Base-by-base conservation (phyloP, 2,797 vertebrate genomes). In the Fundulus diaphanus region DNA sequence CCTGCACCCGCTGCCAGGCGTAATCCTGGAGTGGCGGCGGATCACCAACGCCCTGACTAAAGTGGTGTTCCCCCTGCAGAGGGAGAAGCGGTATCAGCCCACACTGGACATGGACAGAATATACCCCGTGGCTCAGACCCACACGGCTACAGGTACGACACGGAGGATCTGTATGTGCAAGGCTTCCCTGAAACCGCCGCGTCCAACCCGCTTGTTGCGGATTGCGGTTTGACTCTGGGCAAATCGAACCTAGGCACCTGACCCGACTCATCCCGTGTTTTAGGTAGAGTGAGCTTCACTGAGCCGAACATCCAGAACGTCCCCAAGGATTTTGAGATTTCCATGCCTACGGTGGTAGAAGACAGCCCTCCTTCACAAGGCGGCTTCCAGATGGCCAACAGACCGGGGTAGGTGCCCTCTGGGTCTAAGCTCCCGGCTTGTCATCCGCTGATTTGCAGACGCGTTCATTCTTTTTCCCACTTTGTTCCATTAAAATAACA, bases 231-330 rank as follows among this genome's bases (percentile, higher is more conserved):
- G 40, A 18, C 37, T 27, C 67, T 8, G 27, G 51, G 13, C 71
- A 57, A 51, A 48, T 42, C 13, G 15, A 57, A 46, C 65, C 18
- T 33, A 7, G 72, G 15, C 3, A 54, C 16, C 7, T 84, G 11
- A 87, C 37, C 12, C 16, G 0, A 15, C 12, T 76, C 15, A 31
- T 84, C 82, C 33, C 80, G n/a, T 65, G 78, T 12, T 70, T n/a
- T 66, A 99, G 98, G 98, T 65, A 93, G 98, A 79, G 95, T 99
- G 82, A 96, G 95, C 87, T 99, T 99, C 88, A 96, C 79, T 35
- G 98, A 99, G 82, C 98, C 98, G 77, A 99, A 99, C 91, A 96
- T 99, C 89, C 98, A 99, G 93, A 99, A 97, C 1, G 96, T 99
- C 33, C 98, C 98, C 54, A 98, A 97, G 94, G 97, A 99, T 91